Base-by-base conservation (phyloP, 2,797 vertebrate species). In the Pangasius larnaudii region DNA sequence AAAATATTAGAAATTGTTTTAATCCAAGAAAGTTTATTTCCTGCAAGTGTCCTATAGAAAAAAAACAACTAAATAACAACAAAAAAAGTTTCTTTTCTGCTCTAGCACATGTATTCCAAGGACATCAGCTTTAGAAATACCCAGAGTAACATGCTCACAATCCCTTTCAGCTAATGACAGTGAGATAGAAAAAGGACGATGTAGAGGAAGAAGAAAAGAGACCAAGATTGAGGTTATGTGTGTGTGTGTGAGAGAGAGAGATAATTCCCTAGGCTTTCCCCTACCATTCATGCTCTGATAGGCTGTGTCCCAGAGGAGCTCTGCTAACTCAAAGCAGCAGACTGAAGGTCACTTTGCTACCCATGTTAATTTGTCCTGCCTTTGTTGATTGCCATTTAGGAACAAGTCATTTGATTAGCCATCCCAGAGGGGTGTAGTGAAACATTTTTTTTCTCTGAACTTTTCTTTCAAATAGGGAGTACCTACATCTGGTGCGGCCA, bases 311-410 rank as follows among this genome's bases (percentile, higher is more conserved):
- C 82, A 36, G 49, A 82, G 85, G 84, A 89, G 71, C 85, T 67
- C 80, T 85, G 53, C 61, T 77, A 86, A 69, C 82, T 84, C 46
- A 69, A 69, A 46, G 90, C 86, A 86, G 87, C 88, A 85, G 27
- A 75, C 90, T 90, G 90, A 91, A 91, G 84, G 87, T 91, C 89
- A 86, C 87, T 92, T 87, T 89, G 89, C 85, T 92, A 91, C 86
- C 90, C 87, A 77, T 89, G 88, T 91, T 85, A 89, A 92, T 94
- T 92, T 92, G 82, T 91, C 84, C 90, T 89, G 90, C 91, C 89
- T 89, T 89, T 93, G 93, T 94, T 93, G 95, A 95, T 92, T 93
- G 92, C 79, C 90, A 87, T 93, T 94, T 90, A 89, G 93, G 71
- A 94, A 92, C 91, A 89, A 88, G 91, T 91, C 88, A 92, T 94